These are phyloP conservation scores for Erebia ligea DNA, from an alignment of 2,888 invertebrate species.

Conservation along the genomic window DNA sequence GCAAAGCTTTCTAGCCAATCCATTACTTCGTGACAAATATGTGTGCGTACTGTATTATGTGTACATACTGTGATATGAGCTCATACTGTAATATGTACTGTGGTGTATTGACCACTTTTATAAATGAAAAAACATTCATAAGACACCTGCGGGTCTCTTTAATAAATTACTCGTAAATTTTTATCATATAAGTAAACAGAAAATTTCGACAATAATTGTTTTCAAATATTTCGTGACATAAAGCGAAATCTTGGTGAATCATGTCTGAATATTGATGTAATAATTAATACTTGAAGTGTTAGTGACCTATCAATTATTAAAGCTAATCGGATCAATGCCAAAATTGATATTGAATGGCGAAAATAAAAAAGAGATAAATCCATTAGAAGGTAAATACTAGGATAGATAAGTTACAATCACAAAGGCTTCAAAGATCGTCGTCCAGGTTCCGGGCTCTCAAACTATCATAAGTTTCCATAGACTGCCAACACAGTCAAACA, in stretches of 20 bases:
- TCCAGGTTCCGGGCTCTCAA: background rate
- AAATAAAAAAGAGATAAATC: background rate
- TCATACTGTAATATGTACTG: no score
- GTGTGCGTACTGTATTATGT: no score
- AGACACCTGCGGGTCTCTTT: no score
- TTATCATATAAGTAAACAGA: background rate
- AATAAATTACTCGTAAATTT: no score
- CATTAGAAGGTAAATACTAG: constrained; percentile 1
- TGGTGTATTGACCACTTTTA: background rate
- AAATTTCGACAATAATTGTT: background rate
- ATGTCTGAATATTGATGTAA: background rate
- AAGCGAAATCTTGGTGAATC: background rate
- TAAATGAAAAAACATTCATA: background rate
- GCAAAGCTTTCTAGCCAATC: no score
- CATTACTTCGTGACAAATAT: background rate
- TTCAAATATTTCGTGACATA: background rate
- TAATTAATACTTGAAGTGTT: background rate
- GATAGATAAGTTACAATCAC: background rate
- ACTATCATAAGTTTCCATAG: background rate
- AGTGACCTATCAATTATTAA: background rate
- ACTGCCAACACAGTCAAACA: background rate
- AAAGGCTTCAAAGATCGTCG: background rate
- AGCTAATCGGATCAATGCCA: constrained; percentile 3
- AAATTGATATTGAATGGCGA: constrained; percentile 1
- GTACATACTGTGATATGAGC: no score